Conservation (phyloP, 2,888 invertebrate species). For the Oscheius sp. region DNA sequence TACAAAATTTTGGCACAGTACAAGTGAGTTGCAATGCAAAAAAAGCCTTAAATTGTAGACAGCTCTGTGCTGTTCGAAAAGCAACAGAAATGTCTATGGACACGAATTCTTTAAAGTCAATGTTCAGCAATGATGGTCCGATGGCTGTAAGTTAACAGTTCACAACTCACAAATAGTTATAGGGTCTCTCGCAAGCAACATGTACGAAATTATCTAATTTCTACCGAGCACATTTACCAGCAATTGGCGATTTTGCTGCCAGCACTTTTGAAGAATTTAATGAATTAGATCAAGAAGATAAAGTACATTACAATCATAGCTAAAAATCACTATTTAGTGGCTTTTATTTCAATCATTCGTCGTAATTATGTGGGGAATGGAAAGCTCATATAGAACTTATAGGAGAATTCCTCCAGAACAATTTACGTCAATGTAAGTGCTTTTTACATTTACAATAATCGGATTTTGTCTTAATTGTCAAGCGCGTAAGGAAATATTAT, state of each 20-base stretch:
- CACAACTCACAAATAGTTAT: neutral
- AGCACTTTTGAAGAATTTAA: slow-evolving; percentile 35
- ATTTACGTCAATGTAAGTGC: slow-evolving; percentile 10
- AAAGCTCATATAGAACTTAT: slow-evolving; percentile 35
- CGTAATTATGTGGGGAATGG: slow-evolving; percentile 35
- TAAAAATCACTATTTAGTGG: slow-evolving; percentile 31
- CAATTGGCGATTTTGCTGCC: slow-evolving; percentile 34
- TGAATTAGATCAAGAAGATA: slow-evolving; percentile 35
- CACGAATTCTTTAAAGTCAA: slow-evolving; percentile 29
- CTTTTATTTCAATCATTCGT: slow-evolving; percentile 38
- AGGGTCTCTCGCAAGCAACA: slow-evolving; percentile 16
- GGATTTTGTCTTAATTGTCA: too few relatives aligned
- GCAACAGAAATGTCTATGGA: slow-evolving; percentile 39
- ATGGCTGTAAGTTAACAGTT: slow-evolving; percentile 10
- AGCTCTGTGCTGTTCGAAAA: slow-evolving; percentile 37
- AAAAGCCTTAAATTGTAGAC: slow-evolving; percentile 18
- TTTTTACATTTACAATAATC: neutral
- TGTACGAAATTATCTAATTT: slow-evolving; percentile 17
- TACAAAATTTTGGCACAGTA: slow-evolving; percentile 24
- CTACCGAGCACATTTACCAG: slow-evolving; percentile 28
- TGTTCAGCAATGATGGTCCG: slow-evolving; percentile 29
- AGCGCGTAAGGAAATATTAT: too few relatives aligned
- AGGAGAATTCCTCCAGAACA: slow-evolving; percentile 26
- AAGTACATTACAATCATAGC: slow-evolving; percentile 5
- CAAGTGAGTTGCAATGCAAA: slow-evolving; percentile 3